These are phyloP conservation scores for Mesoclemmys tuberculata DNA, from an alignment of 2,113 vertebrate species.

Conservation along the genomic window DNA sequence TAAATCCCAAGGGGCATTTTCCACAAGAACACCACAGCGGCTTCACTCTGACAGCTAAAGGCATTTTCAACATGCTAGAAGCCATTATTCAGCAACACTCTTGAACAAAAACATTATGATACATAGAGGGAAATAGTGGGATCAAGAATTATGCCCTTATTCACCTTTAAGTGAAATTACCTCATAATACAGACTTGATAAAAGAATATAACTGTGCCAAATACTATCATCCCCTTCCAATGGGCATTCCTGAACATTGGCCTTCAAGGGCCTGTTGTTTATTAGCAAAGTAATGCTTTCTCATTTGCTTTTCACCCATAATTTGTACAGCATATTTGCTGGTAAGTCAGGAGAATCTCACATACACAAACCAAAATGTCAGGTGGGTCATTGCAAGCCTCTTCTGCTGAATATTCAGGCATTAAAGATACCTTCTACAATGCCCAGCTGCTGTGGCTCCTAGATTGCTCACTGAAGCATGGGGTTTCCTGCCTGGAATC, in stretches of 20 bases:
- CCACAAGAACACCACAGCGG: constrained; percentile 40
- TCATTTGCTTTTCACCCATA: constrained; percentile 23
- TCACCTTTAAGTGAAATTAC: not conserved
- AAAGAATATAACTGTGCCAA: constrained; percentile 36
- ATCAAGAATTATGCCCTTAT: constrained; percentile 37
- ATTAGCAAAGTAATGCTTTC: constrained; percentile 5
- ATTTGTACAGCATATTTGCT: constrained; percentile 50
- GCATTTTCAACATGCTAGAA: not conserved
- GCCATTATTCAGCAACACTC: not conserved
- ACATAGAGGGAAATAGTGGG: not conserved
- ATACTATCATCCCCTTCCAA: not conserved
- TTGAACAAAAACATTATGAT: not conserved
- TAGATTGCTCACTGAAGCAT: not conserved
- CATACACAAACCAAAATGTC: constrained; percentile 11
- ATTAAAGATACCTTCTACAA: constrained; percentile 12
- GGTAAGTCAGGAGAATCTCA: constrained; percentile 37
- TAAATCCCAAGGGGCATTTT: constrained; percentile 55
- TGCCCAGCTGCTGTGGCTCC: not conserved
- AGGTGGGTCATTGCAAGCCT: not conserved
- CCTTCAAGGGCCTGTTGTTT: not conserved
- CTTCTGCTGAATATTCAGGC: not conserved
- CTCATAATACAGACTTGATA: constrained; percentile 29
- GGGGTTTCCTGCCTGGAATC: constrained; percentile 3
- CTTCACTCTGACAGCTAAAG: constrained; percentile 19
- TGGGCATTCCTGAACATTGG: constrained; percentile 23